A percentile compares a stretch with the other conserved stretches of the same genome.
Conservation (phyloP, 2,797 vertebrate species). For the Craterocephalus amniculus region DNA sequence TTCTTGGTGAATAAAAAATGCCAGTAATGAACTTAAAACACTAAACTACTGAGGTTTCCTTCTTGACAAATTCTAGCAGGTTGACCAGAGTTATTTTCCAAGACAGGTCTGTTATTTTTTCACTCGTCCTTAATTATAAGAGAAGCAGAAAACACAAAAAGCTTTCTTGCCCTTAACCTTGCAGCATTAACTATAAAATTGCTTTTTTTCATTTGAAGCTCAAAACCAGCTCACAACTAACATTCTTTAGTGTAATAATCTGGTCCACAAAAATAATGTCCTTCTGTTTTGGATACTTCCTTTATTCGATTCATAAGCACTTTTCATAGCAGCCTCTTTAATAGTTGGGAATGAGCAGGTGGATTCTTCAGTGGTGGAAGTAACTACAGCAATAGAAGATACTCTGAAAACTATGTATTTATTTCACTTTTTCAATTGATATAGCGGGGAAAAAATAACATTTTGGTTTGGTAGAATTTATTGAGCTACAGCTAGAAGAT, state of each 20-base stretch:
- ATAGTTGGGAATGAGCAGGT: not conserved
- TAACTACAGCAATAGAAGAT: not conserved
- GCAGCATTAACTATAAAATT: no score
- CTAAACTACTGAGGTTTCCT: no score
- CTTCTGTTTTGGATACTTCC: no score
- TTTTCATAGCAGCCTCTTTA: constrained; percentile 1
- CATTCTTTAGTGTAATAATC: no score
- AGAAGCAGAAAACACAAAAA: not conserved
- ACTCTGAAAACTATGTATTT: no score
- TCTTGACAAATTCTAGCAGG: no score
- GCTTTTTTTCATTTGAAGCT: no score
- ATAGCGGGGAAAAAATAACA: no score
- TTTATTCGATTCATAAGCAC: not conserved
- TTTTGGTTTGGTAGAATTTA: not conserved
- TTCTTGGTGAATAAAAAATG: not conserved
- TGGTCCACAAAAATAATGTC: no score
- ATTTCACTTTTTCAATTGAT: no score
- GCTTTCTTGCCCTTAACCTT: not conserved
- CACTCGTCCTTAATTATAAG: not conserved
- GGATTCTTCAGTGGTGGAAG: not conserved
- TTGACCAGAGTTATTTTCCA: not conserved
- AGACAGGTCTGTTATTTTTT: no score
- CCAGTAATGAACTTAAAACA: not conserved
- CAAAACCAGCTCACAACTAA: no score
- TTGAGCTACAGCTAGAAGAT: not conserved